Evolutionary conservation across 2,113 vertebrate genomes (phyloP).

Genomic region (Peromyscus polionotus): DNA sequence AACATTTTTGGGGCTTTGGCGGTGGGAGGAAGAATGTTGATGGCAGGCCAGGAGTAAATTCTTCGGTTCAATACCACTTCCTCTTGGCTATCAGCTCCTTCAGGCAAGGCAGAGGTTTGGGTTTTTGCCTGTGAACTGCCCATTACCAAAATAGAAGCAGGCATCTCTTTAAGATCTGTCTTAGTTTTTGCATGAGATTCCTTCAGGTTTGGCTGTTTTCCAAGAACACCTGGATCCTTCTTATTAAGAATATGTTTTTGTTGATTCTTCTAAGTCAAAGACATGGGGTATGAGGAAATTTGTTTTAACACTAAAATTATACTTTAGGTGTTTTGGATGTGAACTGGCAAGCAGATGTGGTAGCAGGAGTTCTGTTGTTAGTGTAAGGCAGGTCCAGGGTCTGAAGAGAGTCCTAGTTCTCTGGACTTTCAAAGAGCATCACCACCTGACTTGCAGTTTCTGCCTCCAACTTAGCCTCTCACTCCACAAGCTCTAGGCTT

Average conservation of each 20-base stretch:
- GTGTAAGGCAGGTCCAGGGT: constrained; percentile 71
- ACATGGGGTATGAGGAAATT: constrained; percentile 44
- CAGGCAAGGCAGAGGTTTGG: constrained; percentile 43
- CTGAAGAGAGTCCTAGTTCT: constrained; percentile 36
- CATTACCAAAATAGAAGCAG: constrained; percentile 69
- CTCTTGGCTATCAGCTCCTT: constrained; percentile 60
- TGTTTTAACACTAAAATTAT: constrained; percentile 78
- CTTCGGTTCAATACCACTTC: constrained; percentile 65
- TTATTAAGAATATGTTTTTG: constrained; percentile 64
- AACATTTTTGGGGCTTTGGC: constrained; percentile 76
- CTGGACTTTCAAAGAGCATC: background rate
- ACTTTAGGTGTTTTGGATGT: constrained; percentile 77
- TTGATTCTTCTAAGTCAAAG: constrained; percentile 60
- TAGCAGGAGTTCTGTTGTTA: constrained; percentile 59
- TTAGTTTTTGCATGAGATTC: constrained; percentile 54
- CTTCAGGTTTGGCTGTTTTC: constrained; percentile 57
- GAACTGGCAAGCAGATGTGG: constrained; percentile 70
- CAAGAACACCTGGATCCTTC: constrained; percentile 68
- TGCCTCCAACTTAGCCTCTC: background rate
- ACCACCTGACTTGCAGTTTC: background rate
- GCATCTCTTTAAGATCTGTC: constrained; percentile 54
- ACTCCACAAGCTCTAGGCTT: background rate
- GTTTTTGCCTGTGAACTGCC: constrained; percentile 60
- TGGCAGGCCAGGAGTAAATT: constrained; percentile 73
- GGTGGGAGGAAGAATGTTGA: constrained; percentile 73